Base-by-base conservation (phyloP, 2,797 vertebrate genomes). In the Lophotriccus pileatus region DNA sequence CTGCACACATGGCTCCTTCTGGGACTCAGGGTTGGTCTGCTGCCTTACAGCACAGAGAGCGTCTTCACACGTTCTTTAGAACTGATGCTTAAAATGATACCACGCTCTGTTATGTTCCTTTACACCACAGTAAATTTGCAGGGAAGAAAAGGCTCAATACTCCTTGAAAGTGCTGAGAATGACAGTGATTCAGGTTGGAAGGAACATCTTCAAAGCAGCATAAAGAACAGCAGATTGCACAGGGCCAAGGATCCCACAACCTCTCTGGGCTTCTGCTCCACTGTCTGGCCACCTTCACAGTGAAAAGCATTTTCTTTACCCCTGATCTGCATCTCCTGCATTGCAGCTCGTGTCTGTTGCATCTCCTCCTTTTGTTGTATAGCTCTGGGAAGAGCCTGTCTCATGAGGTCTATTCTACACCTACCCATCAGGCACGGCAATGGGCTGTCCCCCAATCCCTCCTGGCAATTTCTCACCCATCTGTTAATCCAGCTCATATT, bases 301-400 rank as follows among this genome's bases (percentile, higher is more conserved):
- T 27, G 70, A 66, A 92, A 82, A 76, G 8, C 10, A 20, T 28
- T 62, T 67, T 63, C 20, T 36, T 91, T 30, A 77, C 3, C 4
- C 5, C 7, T 4, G 2, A 36, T 58, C 11, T 0, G 1, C 52
- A 60, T 23, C 11, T 84, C 43, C 70, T 52, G 39, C 3, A 6
- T 2, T 46, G 37, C 6, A 60, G 32, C 4, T 80, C 2, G 0
- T 9, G 4, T 28, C 34, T 2, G 0, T n/a, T 63, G 25, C 24
- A 10, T 47, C 50, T 53, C 18, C 16, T 63, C n/a, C 19, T 74
- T 76, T 75, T 44, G 10, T 12, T 4, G 0, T 24, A 2, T 27
- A 55, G 23, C 10, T 27, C 36, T 24, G 12, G 59, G 22, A 74
- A 12, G 1, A 79, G 25, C 5, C 23, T 76, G 30, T 22, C 47